These are phyloP conservation scores for Leucophenga varia DNA, from an alignment of 1,140 invertebrate genomes.

Conservation along the genomic window DNA sequence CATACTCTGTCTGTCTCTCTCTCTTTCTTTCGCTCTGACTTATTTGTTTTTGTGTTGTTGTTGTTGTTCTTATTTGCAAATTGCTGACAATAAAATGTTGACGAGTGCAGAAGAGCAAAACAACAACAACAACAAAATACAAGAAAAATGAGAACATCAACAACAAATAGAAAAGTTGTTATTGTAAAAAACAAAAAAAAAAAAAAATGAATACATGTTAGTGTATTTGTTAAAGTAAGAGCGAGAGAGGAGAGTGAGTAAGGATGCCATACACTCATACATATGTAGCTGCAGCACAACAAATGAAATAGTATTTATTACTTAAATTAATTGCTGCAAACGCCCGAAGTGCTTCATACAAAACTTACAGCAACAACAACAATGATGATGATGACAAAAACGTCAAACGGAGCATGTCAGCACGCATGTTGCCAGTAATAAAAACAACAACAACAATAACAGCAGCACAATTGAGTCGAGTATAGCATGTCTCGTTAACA, in stretches of 20 bases:
- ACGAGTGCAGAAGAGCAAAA: too few species aligned
- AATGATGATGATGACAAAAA: too few species aligned
- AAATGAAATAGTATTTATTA: slow-evolving; percentile 46
- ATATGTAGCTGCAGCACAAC: slow-evolving; percentile 2
- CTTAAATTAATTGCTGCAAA: slow-evolving; percentile 44
- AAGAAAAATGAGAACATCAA: slow-evolving; percentile 29
- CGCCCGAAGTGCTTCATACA: too few species aligned
- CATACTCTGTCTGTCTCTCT: slow-evolving; percentile 7
- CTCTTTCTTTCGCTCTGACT: slow-evolving; percentile 17
- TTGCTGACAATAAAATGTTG: slow-evolving; percentile 52
- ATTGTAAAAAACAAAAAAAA: slow-evolving; percentile 15
- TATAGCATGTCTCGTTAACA: too few species aligned
- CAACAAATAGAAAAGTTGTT: too few species aligned
- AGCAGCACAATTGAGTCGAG: too few species aligned
- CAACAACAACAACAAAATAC: slow-evolving; percentile 20
- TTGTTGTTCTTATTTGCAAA: slow-evolving; percentile 45
- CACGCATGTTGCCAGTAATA: too few species aligned
- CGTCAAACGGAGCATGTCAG: too few species aligned
- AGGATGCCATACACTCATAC: too few species aligned
- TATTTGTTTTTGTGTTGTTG: slow-evolving; percentile 10
- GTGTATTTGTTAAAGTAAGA: not conserved
- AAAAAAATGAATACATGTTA: slow-evolving; percentile 11
- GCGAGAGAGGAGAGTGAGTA: slow-evolving; percentile 2
- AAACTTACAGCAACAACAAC: too few species aligned
- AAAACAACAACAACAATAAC: too few species aligned